phyloP scores from a whole-genome alignment of 2,888 invertebrate species.

The Leucoma salicis region DNA sequence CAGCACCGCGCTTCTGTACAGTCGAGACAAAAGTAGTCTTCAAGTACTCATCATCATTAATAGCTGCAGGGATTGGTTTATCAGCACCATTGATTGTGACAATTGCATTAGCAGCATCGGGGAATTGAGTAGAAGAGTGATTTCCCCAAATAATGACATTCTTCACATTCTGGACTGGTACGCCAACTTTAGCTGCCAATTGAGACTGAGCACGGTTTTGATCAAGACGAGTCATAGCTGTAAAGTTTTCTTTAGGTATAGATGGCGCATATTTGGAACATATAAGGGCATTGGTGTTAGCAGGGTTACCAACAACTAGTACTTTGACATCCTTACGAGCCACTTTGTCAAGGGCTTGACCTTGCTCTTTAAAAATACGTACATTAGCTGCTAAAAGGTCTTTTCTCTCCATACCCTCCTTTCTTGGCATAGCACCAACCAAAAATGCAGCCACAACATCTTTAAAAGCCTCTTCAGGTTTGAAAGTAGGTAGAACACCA shows the following conservation, averaged over 20 bases:
- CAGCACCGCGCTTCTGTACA: constrained; percentile 98
- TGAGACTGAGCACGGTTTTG: constrained; percentile 98
- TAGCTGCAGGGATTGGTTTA: constrained; percentile 84
- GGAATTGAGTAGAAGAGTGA: constrained; percentile 99
- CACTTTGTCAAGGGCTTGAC: constrained; percentile 94
- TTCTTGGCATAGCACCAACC: constrained; percentile 99
- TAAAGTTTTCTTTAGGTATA: constrained; percentile 97
- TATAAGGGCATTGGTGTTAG: constrained; percentile 98
- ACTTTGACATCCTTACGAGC: constrained; percentile 96
- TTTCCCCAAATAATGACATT: constrained; percentile 99
- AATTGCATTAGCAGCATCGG: constrained; percentile 91
- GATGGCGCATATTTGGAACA: constrained; percentile 97
- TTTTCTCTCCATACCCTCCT: constrained; percentile 98
- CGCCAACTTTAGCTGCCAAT: constrained; percentile 87
- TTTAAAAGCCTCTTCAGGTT: constrained; percentile 95
- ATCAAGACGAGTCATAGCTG: constrained; percentile 98
- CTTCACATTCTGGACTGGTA: constrained; percentile 88
- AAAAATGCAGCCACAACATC: constrained; percentile 97
- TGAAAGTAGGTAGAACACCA: constrained; percentile 92
- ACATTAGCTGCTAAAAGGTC: constrained; percentile 98
- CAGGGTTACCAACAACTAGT: constrained; percentile 99
- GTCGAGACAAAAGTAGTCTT: constrained; percentile 92
- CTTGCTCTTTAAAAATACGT: constrained; percentile 98
- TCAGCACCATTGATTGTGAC: constrained; percentile 79
- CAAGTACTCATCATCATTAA: constrained; percentile 92